Conservation (phyloP, 2,113 vertebrate genomes). For the Anoura caudifer region DNA sequence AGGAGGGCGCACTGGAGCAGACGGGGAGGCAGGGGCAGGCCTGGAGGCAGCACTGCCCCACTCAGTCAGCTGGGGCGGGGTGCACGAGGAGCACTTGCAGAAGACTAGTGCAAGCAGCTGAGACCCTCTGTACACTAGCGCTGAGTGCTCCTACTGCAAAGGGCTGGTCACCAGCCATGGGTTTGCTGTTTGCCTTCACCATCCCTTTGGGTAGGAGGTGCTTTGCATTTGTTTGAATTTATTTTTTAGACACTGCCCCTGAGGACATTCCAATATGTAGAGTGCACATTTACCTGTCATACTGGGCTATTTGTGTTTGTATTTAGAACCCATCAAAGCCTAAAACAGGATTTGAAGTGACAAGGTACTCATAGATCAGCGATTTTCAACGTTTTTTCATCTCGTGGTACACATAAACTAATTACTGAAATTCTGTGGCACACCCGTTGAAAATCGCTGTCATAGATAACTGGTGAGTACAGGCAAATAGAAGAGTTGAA, state of each 20-base stretch:
- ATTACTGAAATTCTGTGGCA: too few relatives aligned
- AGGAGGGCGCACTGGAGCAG: background rate
- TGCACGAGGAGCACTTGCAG: accelerated
- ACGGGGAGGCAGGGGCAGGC: background rate
- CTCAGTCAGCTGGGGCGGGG: background rate
- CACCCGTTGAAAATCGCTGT: too few relatives aligned
- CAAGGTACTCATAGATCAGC: background rate
- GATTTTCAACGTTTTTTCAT: too few relatives aligned
- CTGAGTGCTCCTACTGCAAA: background rate
- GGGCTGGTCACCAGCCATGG: background rate
- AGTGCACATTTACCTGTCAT: background rate
- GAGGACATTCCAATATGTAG: background rate
- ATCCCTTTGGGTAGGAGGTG: background rate
- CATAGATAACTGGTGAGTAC: background rate
- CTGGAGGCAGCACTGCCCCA: background rate
- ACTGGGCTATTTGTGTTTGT: background rate
- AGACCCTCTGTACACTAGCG: background rate
- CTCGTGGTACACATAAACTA: too few relatives aligned
- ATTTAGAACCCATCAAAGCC: background rate
- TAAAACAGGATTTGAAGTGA: background rate
- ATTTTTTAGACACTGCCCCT: background rate
- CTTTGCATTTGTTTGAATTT: background rate
- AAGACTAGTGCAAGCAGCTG: background rate
- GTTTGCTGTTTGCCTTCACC: background rate
- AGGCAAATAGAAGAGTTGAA: background rate